A percentile compares a stretch with the other conserved stretches of the same genome.
These are phyloP conservation scores for Ispidina lecontei DNA, from an alignment of 2,797 vertebrate genomes.

Conservation along the genomic window DNA sequence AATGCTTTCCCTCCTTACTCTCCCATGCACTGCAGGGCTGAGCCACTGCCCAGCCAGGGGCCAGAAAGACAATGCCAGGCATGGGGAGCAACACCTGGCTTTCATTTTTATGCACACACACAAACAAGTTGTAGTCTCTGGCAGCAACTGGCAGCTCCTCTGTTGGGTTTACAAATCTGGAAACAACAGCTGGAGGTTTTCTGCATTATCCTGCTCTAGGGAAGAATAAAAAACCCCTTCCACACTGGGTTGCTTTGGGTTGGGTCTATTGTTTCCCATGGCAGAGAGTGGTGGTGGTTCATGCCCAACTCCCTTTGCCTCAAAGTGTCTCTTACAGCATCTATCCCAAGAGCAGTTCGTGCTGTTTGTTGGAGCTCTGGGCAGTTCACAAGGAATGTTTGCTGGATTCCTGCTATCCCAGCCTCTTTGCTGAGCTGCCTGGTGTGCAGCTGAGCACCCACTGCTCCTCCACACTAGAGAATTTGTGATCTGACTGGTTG, in stretches of 20 bases:
- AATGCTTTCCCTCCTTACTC: not conserved
- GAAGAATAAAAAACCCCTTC: not conserved
- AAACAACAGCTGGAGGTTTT: conserved; percentile 30
- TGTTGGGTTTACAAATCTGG: not conserved
- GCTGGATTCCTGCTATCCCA: not conserved
- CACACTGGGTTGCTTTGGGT: not conserved
- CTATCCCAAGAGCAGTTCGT: not conserved
- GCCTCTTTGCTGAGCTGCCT: not conserved
- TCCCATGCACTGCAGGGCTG: fast-evolving
- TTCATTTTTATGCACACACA: not conserved
- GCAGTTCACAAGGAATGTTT: not conserved
- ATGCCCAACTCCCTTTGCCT: not conserved
- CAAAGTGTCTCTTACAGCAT: not conserved
- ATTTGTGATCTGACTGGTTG: not conserved
- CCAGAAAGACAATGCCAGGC: not conserved
- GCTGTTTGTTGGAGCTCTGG: not conserved
- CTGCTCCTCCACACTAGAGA: not conserved
- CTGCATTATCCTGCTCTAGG: not conserved
- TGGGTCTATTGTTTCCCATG: conserved; percentile 10
- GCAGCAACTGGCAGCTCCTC: not conserved
- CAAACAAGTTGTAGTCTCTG: not conserved
- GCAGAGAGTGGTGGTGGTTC: not conserved
- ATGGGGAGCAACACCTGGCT: not conserved
- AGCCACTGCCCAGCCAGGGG: fast-evolving
- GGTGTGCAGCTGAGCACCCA: not conserved